Base-by-base conservation (phyloP, 2,113 vertebrate genomes). In the Syrmaticus mikado region DNA sequence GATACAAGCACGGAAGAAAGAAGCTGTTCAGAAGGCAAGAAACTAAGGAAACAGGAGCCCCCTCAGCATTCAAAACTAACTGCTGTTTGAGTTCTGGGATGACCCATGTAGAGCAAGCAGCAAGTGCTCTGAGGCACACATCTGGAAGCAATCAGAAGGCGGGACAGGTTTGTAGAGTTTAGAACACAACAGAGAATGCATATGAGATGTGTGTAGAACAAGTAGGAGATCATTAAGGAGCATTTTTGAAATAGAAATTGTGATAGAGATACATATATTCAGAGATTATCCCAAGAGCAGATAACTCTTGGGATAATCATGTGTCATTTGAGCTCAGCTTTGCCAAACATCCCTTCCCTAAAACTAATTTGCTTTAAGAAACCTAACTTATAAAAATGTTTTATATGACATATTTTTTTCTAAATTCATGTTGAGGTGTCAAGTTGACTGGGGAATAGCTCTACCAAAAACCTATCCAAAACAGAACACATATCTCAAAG, bases 1-100 rank as follows among this genome's bases (percentile, higher is more conserved):
- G 98, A 32, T 98, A 99, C 94, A 98, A 98, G 95, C 98, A 98
- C 96, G 98, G 98, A 88, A 99, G 96, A 98, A 98, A 82, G 98
- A 98, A 85, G 92, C 97, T 4, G 97, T 98, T 20, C 94, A 98
- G 84, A 98, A 98, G 89, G 90, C 93, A 40, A 97, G 98, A 19
- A 82, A 80, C 12, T 81, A 96, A 89, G 82, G 95, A 4, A 97
- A 43, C 5, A 95, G 95, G 18, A 97, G 97, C n/a, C 93, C 90
- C 0, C 86, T 10, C 97, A 98, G 46, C 8, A 91, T 97, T 46
- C 98, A 98, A 92, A 97, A 91, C 3, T 98, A 97, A 89, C 94
- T 98, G 72, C 97, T 94, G 36, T 98, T 98, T 25, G 97, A 97
- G 94, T 96, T 99, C 60, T 99, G 98, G 38, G 98, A 97, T 1